These are phyloP conservation scores for Gymnorhina tibicen DNA, from an alignment of 2,113 vertebrate genomes.

Conservation along the genomic window DNA sequence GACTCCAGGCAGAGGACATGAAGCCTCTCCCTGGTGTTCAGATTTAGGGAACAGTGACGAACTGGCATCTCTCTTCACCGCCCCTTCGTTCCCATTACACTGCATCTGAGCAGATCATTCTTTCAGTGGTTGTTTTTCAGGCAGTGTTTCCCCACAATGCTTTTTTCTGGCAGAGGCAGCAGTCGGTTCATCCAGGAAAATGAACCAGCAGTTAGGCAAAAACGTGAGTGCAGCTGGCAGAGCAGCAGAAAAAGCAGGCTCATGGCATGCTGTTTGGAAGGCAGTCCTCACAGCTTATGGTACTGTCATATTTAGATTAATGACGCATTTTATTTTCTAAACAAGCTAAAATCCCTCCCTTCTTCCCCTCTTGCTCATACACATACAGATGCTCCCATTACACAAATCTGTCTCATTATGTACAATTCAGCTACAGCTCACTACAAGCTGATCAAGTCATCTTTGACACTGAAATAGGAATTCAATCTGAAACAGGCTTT, in stretches of 20 bases:
- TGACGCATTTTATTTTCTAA: conserved; percentile 34
- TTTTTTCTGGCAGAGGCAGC: not conserved
- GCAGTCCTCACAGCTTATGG: not conserved
- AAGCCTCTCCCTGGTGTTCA: not conserved
- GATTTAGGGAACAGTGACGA: fast-evolving
- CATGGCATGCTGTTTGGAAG: not conserved
- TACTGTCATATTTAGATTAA: conserved; percentile 41
- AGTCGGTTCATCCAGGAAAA: not conserved
- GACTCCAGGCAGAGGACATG: not conserved
- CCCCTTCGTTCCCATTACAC: not conserved
- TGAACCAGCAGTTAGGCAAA: not conserved
- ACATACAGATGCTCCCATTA: not conserved
- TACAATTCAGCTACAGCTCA: not conserved
- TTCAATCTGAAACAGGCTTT: not conserved
- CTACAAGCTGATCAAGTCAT: not conserved
- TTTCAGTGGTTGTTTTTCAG: not conserved
- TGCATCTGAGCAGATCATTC: not conserved
- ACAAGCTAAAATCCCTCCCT: not conserved
- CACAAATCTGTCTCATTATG: not conserved
- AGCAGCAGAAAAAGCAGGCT: not conserved
- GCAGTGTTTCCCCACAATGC: not conserved
- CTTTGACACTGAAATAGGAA: not conserved
- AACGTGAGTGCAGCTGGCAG: not conserved
- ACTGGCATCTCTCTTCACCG: not conserved
- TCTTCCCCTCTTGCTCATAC: not conserved